These are phyloP conservation scores for Oncorhynchus masou DNA, from an alignment of 2,113 vertebrate species.

Conservation along the genomic window DNA sequence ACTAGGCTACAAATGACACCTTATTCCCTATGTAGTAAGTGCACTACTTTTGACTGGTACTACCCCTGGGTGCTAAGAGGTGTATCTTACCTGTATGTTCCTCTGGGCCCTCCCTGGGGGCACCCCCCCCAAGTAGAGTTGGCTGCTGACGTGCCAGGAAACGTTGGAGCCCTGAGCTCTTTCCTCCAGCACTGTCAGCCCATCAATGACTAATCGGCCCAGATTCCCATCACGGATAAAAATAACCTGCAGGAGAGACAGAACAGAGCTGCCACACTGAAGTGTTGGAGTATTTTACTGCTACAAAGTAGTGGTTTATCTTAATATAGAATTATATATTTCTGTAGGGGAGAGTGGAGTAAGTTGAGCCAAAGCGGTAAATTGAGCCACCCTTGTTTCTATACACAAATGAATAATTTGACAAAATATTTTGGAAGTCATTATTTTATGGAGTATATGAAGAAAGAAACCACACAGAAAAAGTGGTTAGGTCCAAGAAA, in stretches of 20 bases:
- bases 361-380: too few relatives aligned
- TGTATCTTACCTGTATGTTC: conserved; percentile 83
- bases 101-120: conserved; percentile 82
- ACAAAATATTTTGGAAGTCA: too few relatives aligned
- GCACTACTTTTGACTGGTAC: neutral
- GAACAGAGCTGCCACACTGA: conserved; percentile 12
- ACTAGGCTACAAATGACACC: neutral
- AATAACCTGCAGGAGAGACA: conserved; percentile 75
- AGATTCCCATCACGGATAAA: conserved; percentile 78
- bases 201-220: conserved; percentile 85
- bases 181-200: conserved; percentile 81
- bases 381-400: too few relatives aligned
- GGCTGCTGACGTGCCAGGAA: conserved; percentile 77
- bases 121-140: conserved; percentile 88
- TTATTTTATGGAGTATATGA: too few relatives aligned
- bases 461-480: too few relatives aligned
- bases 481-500: too few relatives aligned
- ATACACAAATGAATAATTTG: too few relatives aligned
- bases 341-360: neutral
- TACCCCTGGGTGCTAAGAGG: neutral
- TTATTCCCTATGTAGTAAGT: too few relatives aligned
- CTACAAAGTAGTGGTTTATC: neutral
- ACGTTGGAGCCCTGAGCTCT: conserved; percentile 47
- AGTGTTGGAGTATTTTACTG: neutral
- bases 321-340: neutral